These are phyloP conservation scores for Scaptomyza reducta DNA, from an alignment of 2,888 invertebrate species.

Conservation along the genomic window DNA sequence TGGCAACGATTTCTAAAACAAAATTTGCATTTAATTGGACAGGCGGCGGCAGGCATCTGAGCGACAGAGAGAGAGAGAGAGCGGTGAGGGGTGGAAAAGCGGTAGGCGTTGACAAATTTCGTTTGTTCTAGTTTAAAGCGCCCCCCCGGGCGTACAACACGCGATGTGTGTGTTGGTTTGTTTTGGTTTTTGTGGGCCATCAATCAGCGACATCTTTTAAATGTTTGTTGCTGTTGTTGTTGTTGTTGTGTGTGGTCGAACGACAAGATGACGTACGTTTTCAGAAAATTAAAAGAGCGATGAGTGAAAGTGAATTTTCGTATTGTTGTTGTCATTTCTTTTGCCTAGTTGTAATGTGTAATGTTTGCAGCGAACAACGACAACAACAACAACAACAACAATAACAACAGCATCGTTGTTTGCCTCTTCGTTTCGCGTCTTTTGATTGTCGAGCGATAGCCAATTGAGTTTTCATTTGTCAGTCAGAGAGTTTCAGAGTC, in stretches of 20 bases:
- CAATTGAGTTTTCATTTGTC: conserved; percentile 80
- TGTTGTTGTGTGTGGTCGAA: conserved; percentile 35
- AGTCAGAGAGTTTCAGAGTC: conserved; percentile 47
- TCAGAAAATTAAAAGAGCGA: conserved; percentile 73
- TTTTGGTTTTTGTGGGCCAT: conserved; percentile 36
- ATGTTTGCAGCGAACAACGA: conserved; percentile 57
- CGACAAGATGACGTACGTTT: conserved; percentile 76
- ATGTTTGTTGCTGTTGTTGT: conserved; percentile 35
- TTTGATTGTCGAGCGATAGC: conserved; percentile 78
- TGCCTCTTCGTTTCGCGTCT: conserved; percentile 55
- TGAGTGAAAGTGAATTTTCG: conserved; percentile 78
- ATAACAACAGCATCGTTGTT: conserved; percentile 30
- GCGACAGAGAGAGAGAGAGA: background rate
- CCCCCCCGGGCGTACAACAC: conserved; percentile 40
- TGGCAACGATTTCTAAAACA: conserved; percentile 71
- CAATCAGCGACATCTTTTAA: conserved; percentile 70
- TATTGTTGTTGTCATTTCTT: conserved; percentile 71
- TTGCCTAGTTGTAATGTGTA: conserved; percentile 71
- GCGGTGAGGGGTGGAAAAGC: background rate
- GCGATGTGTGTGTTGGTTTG: background rate
- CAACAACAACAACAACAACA: conserved; percentile 26
- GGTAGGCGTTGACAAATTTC: conserved; percentile 62
- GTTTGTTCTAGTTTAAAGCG: conserved; percentile 74
- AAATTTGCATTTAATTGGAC: conserved; percentile 80
- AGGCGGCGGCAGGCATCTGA: conserved; percentile 1